phyloP scores from a whole-genome alignment of 2,888 invertebrate genomes.

The Pyrocoelia pectoralis region DNA sequence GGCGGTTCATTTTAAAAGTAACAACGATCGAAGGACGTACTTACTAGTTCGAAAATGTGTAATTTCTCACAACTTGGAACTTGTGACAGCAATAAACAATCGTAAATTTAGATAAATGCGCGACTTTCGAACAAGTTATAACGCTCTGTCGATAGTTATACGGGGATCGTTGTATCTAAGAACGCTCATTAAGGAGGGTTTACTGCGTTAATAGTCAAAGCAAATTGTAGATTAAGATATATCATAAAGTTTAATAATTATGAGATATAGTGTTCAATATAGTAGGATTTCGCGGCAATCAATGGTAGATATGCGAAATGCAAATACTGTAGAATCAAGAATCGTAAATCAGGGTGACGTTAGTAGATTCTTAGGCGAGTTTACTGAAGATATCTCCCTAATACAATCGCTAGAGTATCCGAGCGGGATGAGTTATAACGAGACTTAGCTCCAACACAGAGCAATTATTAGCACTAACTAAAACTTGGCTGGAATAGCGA shows the following conservation, averaged over 20 bases:
- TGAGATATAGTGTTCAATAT: constrained; percentile 32
- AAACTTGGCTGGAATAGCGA: constrained; percentile 51
- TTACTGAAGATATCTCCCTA: constrained; percentile 50
- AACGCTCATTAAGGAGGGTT: constrained; percentile 10
- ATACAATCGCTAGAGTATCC: constrained; percentile 48
- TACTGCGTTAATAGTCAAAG: constrained; percentile 12
- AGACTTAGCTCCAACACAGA: constrained; percentile 46
- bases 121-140: not conserved
- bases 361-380: constrained; percentile 49
- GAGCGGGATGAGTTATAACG: constrained; percentile 48
- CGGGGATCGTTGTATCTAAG: constrained; percentile 7
- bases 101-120: not conserved
- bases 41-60: no score
- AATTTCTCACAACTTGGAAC: not conserved
- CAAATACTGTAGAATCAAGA: constrained; percentile 45
- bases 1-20: not conserved
- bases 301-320: constrained; percentile 43
- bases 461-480: constrained; percentile 53
- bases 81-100: not conserved
- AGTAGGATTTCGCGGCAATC: constrained; percentile 41
- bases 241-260: constrained; percentile 35
- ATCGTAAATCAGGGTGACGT: constrained; percentile 49
- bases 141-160: not conserved
- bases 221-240: constrained; percentile 27
- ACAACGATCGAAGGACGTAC: not conserved